Base-by-base conservation (phyloP, 2,113 vertebrate species). In the Mastomys coucha region DNA sequence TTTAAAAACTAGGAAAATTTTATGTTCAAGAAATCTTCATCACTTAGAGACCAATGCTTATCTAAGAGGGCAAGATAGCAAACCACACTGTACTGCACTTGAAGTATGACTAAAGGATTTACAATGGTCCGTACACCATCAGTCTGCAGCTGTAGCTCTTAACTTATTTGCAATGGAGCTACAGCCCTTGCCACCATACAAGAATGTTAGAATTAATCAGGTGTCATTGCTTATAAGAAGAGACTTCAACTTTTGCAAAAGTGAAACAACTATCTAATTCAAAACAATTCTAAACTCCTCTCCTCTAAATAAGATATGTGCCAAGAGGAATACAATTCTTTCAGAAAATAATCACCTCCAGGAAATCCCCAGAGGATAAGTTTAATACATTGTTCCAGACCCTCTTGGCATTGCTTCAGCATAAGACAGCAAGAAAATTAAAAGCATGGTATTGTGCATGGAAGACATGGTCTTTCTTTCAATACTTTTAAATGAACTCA, bases 401-500 rank as follows among this genome's bases (percentile, higher is more conserved):
- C n/a, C 58, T 91, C 36, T 39, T 45, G 82, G 42, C 89, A 72
- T 51, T 93, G 77, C 89, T 77, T 95, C 84, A 67, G 72, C 39
- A 69, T 75, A 86, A 96, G 53, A 88, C 60, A 94, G 90, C 53
- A 93, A 93, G 94, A 96, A 97, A 97, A 96, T 91, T 95, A 82
- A 94, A 97, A 97, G 77, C 96, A 7, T 82, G 80, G 81, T 90
- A 94, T 97, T 97, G 60, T 97, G 72, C 96, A 94, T 12, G 11
- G 82, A 97, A 94, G 70, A 90, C 76, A 78, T 22, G 1, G 3
- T 81, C 84, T 97, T 86, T 96, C 96, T 94, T 96, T 97, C 93
- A 96, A 85, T 96, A 90, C 78, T 96, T 96, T 97, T 88, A 97
- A 95, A 96, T 95, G 89, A 96, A 94, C 63, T 96, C 69, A 91